phyloP scores from a whole-genome alignment of 2,113 vertebrate genomes.

The Grantiella picta region DNA sequence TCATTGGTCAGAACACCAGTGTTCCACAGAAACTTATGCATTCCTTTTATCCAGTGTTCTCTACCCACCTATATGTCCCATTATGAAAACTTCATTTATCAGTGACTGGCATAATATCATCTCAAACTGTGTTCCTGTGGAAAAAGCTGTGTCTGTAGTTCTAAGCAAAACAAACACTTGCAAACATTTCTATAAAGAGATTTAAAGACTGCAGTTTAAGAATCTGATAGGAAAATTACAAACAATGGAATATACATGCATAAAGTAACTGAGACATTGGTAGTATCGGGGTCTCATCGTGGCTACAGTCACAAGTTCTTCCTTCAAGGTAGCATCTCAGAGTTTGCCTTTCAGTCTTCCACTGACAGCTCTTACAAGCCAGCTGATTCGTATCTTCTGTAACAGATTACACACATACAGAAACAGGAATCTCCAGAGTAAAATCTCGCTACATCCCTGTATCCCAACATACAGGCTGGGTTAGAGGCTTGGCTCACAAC shows the following conservation, averaged over 20 bases:
- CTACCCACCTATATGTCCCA: not conserved
- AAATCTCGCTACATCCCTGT: not conserved
- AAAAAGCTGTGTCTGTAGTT: not conserved
- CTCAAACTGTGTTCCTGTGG: not conserved
- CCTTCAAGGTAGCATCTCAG: not conserved
- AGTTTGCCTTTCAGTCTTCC: not conserved
- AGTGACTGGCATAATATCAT: not conserved
- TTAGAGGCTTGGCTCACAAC: not conserved
- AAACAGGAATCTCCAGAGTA: not conserved
- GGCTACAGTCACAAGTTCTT: not conserved
- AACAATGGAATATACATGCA: not conserved
- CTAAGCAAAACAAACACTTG: not conserved
- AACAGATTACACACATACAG: not conserved
- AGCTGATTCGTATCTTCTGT: not conserved
- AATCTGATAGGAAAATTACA: not conserved
- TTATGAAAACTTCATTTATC: not conserved
- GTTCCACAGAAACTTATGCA: not conserved
- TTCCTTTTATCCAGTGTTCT: not conserved
- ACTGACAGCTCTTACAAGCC: not conserved
- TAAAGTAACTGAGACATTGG: not conserved
- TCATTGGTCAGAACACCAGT: not conserved
- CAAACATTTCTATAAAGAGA: not conserved
- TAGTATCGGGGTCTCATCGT: rapidly evolving
- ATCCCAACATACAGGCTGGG: not conserved
- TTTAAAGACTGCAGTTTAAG: not conserved